These are phyloP conservation scores for Siderastrea siderea DNA, from an alignment of 92 coral and sea anemone species.

Conservation along the genomic window DNA sequence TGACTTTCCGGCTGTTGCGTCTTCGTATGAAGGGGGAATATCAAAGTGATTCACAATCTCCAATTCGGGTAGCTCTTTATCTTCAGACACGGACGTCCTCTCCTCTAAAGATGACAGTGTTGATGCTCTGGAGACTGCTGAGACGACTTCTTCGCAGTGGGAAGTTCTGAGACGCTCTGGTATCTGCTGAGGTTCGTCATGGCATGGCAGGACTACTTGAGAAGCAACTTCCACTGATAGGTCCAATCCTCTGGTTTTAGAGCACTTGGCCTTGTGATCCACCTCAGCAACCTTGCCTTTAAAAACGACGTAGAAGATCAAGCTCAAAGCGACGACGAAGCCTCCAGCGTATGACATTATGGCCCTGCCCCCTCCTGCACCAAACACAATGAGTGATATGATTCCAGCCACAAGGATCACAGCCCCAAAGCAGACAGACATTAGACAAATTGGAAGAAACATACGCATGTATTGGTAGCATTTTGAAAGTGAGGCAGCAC, in stretches of 20 bases:
- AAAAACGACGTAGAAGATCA: not conserved
- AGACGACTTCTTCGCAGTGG: not conserved
- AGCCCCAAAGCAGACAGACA: not conserved
- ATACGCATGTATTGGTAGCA: not conserved
- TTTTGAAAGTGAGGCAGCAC: not conserved
- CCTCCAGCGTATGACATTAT: not conserved
- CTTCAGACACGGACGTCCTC: not conserved
- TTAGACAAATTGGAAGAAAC: not conserved
- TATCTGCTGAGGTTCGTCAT: not conserved
- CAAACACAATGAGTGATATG: not conserved
- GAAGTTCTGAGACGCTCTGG: not conserved
- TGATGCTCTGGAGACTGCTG: not conserved
- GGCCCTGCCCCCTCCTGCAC: not conserved
- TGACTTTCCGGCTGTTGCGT: not conserved
- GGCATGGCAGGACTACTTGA: not conserved
- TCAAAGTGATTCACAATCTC: not conserved
- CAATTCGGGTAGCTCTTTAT: not conserved
- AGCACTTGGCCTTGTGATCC: too few species aligned
- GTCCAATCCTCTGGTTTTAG: too few species aligned
- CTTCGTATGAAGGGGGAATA: slow-evolving; percentile 28
- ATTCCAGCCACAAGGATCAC: slow-evolving; percentile 22
- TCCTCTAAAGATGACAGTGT: too few species aligned
- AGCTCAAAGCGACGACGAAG: not conserved
- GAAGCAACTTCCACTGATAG: too few species aligned
- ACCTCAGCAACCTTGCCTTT: not conserved